Evolutionary conservation across 2,888 invertebrate genomes (phyloP), one percentile per base, ranked within the genome.

Genomic region (Cordylochernes scorpioides): DNA sequence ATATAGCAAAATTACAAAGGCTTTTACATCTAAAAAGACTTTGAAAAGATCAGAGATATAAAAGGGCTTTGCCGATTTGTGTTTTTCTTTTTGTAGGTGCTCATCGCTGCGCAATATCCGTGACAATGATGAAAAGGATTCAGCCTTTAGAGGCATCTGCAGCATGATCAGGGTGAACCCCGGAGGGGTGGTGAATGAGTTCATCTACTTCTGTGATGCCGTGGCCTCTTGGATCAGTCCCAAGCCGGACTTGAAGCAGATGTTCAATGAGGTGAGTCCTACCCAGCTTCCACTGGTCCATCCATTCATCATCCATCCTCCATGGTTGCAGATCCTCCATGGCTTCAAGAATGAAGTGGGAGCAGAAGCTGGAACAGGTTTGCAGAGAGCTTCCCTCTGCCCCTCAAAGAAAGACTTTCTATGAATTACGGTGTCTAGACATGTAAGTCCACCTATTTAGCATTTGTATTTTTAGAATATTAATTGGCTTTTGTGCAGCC

Each of bases 201-300:
- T 99, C 54, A 88, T 97, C 57, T 99, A 74, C 64, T 91, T 97
- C 63, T 97, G 97, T 57, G 97, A 99, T 62, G 97, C 97, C 12
- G 80, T 99, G 24, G 94, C 91, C 17, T 94, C 91, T 3, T 97
- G 97, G 97, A 68, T 73, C 25, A 72, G 71, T 44, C 91, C 94
- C 3, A 78, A 82, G 47, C 73, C 74, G 38, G 91, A 97, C 53
- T 64, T 97, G 35, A 88, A 86, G 59, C 82, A 86, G 49, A 88
- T 88, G 73, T 91, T 99, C 58, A 70, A 73, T 41, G 86, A 86
- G 65, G 82, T 80, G 54, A 43, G 12, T 10, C 12, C 14, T 10
- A 25, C 14, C n/a, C n/a, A 15, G 16, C 14, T 7, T 3, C 8
- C 5, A 7, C 12, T 22, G n/a, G 59, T 30, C 28, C 29, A 38